Evolutionary conservation across 2,888 invertebrate species (phyloP).

Genomic region (Cremastinae sp.): DNA sequence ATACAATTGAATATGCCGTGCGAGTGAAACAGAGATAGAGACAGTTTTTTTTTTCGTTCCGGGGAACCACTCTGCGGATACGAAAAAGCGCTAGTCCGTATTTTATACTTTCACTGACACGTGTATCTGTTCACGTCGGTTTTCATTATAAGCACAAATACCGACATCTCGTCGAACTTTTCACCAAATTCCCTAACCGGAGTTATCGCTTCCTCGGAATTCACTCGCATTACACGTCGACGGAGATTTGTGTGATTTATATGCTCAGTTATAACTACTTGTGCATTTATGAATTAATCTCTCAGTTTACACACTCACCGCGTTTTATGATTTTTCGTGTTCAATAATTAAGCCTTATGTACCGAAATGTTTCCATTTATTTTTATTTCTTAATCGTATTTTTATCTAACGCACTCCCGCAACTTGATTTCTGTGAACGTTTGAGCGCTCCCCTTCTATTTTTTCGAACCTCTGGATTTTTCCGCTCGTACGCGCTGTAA

Average conservation of each 20-base stretch:
- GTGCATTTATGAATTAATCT: slow-evolving; percentile 38
- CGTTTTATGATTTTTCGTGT: slow-evolving; percentile 8
- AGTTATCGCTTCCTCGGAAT: slow-evolving; percentile 32
- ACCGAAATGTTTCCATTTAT: too few relatives aligned
- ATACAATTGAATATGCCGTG: slow-evolving; percentile 11
- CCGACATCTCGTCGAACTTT: not conserved
- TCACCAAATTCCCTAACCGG: slow-evolving; percentile 5
- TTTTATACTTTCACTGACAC: too few relatives aligned
- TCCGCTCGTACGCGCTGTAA: not conserved
- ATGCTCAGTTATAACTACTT: slow-evolving; percentile 29
- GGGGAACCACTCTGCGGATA: slow-evolving; percentile 9
- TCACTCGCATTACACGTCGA: not conserved
- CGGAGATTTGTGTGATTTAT: slow-evolving; percentile 10
- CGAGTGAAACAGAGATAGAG: not conserved
- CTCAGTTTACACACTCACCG: not conserved
- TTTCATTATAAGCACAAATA: not conserved
- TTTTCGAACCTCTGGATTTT: not conserved
- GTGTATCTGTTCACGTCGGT: not conserved
- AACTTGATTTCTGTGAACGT: not conserved
- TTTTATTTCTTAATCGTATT: too few relatives aligned
- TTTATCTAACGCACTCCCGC: too few relatives aligned
- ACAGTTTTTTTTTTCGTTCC: slow-evolving; percentile 10
- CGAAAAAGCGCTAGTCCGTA: not conserved
- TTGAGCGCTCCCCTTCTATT: not conserved
- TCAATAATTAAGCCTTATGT: not conserved